phyloP scores from a whole-genome alignment of 2,797 vertebrate genomes.

The Tapirus indicus region DNA sequence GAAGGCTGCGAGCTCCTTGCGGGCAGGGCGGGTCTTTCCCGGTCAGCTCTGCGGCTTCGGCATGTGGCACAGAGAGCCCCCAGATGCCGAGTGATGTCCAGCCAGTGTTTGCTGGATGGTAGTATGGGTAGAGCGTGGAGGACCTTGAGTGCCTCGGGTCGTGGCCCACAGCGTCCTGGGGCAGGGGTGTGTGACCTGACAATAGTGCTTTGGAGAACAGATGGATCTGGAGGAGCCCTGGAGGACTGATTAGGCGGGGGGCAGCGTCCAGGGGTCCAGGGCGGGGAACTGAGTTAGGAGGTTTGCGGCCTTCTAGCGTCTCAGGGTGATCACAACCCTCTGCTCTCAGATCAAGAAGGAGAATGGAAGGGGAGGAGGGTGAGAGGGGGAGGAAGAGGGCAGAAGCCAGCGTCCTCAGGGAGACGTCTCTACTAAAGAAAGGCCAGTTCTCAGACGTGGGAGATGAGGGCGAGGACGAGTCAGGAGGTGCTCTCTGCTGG shows the following conservation, averaged over 20 bases:
- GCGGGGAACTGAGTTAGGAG: neutral
- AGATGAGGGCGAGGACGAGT: neutral
- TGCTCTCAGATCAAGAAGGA: neutral
- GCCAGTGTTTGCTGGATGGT: neutral
- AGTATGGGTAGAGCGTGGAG: neutral
- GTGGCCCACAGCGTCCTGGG: neutral
- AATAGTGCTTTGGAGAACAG: neutral
- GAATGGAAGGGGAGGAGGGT: neutral
- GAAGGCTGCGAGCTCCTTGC: neutral
- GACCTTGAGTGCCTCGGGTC: neutral
- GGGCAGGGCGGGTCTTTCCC: neutral
- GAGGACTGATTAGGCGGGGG: neutral
- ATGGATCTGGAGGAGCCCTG: neutral
- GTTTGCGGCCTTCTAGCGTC: neutral
- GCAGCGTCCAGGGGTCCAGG: neutral
- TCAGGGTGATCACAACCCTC: neutral
- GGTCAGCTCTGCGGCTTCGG: neutral
- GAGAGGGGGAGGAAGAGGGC: neutral
- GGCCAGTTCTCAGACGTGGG: neutral
- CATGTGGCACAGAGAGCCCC: neutral
- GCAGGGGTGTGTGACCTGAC: neutral
- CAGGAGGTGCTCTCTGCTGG: neutral
- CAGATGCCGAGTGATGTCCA: neutral
- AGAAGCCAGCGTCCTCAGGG: neutral
- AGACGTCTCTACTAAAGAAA: neutral